phyloP scores from a whole-genome alignment of 2,888 invertebrate genomes.

The Thymelicus sylvestris region DNA sequence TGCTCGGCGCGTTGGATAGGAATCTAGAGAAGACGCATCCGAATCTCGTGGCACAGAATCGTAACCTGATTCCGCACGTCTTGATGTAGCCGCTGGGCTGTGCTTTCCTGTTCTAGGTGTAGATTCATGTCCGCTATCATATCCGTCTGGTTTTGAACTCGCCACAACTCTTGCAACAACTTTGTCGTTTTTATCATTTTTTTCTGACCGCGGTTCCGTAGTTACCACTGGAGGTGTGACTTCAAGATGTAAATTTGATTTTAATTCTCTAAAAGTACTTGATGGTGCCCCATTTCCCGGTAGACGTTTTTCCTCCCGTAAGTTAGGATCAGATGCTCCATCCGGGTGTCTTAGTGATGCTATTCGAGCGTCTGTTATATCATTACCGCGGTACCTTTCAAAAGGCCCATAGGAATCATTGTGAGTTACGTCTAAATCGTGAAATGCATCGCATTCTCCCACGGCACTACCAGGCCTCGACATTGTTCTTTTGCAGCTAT shows the following conservation, averaged over 20 bases:
- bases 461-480: constrained; percentile 88
- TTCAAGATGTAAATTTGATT: constrained; percentile 77
- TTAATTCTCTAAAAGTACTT: constrained; percentile 84
- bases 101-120: constrained; percentile 93
- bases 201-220: constrained; percentile 85
- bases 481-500: constrained; percentile 90
- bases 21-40: constrained; percentile 94
- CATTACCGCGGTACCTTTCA: constrained; percentile 86
- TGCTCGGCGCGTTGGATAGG: constrained; percentile 82
- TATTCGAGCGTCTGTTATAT: constrained; percentile 83
- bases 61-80: constrained; percentile 95
- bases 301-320: constrained; percentile 88
- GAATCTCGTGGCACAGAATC: constrained; percentile 95
- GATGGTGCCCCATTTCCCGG: constrained; percentile 87
- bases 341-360: constrained; percentile 94
- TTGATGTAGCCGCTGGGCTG: constrained; percentile 90
- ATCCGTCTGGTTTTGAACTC: constrained; percentile 89
- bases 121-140: constrained; percentile 93
- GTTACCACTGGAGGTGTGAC: constrained; percentile 84
- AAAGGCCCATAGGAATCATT: constrained; percentile 85
- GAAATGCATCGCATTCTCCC: constrained; percentile 86
- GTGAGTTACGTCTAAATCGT: constrained; percentile 82
- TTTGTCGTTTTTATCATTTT: constrained; percentile 86
- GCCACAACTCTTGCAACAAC: constrained; percentile 87
- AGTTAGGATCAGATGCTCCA: constrained; percentile 96